These are phyloP conservation scores for Acromyrmex echinatior DNA, from an alignment of 1,140 invertebrate genomes.

Conservation along the genomic window DNA sequence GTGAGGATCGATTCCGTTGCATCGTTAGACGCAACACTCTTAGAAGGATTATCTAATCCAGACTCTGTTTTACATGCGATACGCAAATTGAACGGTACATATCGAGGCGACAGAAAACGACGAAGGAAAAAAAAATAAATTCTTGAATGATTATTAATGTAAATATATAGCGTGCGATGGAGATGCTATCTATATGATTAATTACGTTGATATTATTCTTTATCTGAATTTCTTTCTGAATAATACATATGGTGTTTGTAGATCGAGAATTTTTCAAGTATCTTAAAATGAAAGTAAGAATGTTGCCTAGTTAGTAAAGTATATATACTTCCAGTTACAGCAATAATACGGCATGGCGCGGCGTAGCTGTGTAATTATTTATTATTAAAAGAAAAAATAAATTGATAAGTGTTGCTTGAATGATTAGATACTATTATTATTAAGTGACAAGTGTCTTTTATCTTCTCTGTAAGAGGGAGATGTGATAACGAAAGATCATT, in stretches of 20 bases:
- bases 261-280: neutral
- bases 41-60: neutral
- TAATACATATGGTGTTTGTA: neutral
- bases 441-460: neutral
- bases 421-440: neutral
- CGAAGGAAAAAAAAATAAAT: neutral
- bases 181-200: neutral
- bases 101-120: neutral
- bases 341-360: neutral
- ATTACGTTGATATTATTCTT: neutral
- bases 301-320: neutral
- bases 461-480: neutral
- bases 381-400: neutral
- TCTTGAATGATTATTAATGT: neutral
- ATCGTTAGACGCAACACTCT: neutral
- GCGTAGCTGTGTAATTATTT: slow-evolving; percentile 33
- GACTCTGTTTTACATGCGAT: neutral
- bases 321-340: slow-evolving; percentile 11
- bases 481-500: neutral
- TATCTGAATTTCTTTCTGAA: neutral
- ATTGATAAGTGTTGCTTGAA: slow-evolving; percentile 4
- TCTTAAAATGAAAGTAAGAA: neutral
- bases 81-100: neutral
- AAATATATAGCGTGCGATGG: neutral
- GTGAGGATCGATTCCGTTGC: neutral